phyloP scores from a whole-genome alignment of 2,113 vertebrate genomes.

The Cololabis saira region DNA sequence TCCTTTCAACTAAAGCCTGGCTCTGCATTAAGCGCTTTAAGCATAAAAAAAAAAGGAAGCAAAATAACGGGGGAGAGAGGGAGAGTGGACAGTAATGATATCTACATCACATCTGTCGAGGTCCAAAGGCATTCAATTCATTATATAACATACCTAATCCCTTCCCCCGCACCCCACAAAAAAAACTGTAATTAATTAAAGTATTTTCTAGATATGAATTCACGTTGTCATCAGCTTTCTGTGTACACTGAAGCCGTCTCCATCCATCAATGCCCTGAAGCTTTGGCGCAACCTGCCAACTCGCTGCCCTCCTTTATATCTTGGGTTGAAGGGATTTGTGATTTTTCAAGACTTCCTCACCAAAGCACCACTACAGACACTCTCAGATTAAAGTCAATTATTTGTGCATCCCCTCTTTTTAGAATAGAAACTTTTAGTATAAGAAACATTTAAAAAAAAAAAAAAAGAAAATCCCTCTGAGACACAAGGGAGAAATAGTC shows the following conservation, averaged over 20 bases:
- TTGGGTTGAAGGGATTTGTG: slow-evolving; percentile 16
- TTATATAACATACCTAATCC: no score
- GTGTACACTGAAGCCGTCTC: slow-evolving; percentile 24
- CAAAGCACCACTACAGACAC: neutral
- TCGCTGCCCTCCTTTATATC: slow-evolving; percentile 60
- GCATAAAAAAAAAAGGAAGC: neutral
- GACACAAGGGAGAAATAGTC: slow-evolving; percentile 11
- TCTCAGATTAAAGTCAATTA: slow-evolving; percentile 5
- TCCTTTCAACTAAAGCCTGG: neutral
- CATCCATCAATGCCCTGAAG: slow-evolving; percentile 40
- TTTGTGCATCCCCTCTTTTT: neutral
- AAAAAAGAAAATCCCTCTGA: slow-evolving; percentile 1
- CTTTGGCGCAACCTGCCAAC: slow-evolving; percentile 65
- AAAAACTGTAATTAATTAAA: neutral
- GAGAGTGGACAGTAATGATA: neutral
- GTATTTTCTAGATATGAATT: slow-evolving; percentile 6
- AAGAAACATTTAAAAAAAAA: slow-evolving; percentile 15
- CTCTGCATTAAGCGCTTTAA: neutral
- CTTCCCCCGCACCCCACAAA: neutral
- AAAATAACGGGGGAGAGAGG: neutral
- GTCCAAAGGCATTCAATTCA: neutral
- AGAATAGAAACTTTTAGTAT: neutral
- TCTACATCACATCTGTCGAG: neutral
- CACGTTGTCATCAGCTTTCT: slow-evolving; percentile 24
- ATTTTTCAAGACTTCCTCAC: slow-evolving; percentile 9